A percentile compares a stretch with the other conserved stretches of the same genome.
These are phyloP conservation scores for Chionoecetes opilio DNA, from an alignment of 1,140 invertebrate species.

Conservation along the genomic window DNA sequence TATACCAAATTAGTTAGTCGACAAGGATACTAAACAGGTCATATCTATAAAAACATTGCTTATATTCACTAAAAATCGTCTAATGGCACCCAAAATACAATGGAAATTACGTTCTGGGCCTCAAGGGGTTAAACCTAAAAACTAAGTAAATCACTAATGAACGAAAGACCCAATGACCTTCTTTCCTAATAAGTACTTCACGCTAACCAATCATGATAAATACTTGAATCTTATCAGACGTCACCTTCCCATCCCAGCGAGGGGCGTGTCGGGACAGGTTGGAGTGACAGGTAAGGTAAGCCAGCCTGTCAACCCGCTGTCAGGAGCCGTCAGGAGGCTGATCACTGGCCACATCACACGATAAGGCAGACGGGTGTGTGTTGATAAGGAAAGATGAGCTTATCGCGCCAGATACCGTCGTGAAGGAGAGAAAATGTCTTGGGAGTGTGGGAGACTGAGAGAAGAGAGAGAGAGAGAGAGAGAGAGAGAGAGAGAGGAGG, in stretches of 20 bases:
- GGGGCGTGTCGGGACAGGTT: neutral
- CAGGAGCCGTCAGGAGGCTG: neutral
- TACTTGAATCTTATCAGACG: neutral
- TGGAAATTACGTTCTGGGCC: too few relatives aligned
- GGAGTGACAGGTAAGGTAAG: neutral
- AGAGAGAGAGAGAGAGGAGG: conserved; percentile 36
- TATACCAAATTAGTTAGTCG: too few relatives aligned
- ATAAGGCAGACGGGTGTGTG: neutral
- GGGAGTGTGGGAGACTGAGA: neutral
- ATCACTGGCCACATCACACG: neutral
- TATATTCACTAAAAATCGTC: too few relatives aligned
- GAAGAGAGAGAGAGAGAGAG: conserved; percentile 29
- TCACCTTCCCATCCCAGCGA: neutral
- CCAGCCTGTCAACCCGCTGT: neutral
- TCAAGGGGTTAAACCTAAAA: too few relatives aligned
- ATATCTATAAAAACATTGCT: too few relatives aligned
- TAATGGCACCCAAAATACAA: too few relatives aligned
- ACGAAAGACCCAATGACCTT: too few relatives aligned
- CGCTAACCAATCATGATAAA: too few relatives aligned
- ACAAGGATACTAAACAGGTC: too few relatives aligned
- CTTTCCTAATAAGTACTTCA: too few relatives aligned
- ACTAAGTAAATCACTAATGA: too few relatives aligned
- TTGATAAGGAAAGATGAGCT: neutral
- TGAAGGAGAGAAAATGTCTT: neutral
- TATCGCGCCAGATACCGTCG: neutral